phyloP scores from a whole-genome alignment of 2,797 vertebrate species.

The Pristis pectinata region DNA sequence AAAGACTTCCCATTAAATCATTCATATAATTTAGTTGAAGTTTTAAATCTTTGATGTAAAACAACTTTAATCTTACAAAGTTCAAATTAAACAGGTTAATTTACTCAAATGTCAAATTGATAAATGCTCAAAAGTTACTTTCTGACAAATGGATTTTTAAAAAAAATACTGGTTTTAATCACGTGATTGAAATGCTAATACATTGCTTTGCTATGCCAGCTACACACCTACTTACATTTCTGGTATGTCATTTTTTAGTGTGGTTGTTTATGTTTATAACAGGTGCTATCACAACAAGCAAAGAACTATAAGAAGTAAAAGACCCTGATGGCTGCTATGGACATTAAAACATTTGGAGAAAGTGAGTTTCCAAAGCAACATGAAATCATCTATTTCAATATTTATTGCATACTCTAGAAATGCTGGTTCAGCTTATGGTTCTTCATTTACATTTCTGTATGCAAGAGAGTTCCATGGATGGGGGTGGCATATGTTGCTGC shows the following conservation, averaged over 20 bases:
- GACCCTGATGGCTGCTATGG: too few species aligned
- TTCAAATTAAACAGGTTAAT: neutral
- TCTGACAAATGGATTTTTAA: neutral
- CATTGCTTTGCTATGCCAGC: neutral
- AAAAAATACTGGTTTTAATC: neutral
- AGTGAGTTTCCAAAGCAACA: neutral
- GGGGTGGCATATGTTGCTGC: neutral
- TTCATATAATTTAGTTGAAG: too few species aligned
- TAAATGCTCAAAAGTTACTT: neutral
- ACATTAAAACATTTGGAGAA: neutral
- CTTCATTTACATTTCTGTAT: neutral
- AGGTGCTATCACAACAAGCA: neutral
- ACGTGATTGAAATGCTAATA: neutral
- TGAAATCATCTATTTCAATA: neutral
- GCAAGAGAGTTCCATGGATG: neutral
- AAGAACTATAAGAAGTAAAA: neutral
- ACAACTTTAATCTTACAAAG: too few species aligned
- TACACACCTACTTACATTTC: neutral
- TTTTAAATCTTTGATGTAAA: too few species aligned
- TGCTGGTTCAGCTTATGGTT: neutral
- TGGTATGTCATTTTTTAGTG: neutral
- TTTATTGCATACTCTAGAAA: neutral
- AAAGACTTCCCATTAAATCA: too few species aligned
- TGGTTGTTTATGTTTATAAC: constrained; percentile 15
- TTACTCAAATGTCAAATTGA: constrained; percentile 29